Evolutionary conservation across 2,797 vertebrate genomes (phyloP).

Genomic region (Triplophysa yarkandensis): DNA sequence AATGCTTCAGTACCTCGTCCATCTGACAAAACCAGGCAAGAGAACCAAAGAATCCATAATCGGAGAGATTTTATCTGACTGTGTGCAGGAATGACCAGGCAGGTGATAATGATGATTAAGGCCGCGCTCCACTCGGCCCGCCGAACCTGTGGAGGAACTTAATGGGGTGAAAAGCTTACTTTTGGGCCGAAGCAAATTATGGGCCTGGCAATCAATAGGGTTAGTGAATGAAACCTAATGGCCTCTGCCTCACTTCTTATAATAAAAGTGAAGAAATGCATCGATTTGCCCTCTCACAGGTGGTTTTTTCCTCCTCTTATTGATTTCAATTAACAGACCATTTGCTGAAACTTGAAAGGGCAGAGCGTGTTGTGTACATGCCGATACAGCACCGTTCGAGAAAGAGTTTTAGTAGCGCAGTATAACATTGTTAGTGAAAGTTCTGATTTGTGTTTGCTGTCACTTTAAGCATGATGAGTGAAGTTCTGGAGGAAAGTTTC

Average conservation of each 20-base stretch:
- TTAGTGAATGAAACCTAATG: conserved; percentile 69
- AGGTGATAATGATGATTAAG: conserved; percentile 77
- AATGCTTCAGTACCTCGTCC: conserved; percentile 50
- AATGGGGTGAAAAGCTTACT: conserved; percentile 76
- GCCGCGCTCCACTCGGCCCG: conserved; percentile 59
- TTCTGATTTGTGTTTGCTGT: not conserved
- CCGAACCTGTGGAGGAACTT: conserved; percentile 61
- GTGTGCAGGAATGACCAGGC: conserved; percentile 62
- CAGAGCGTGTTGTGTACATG: conserved; percentile 42
- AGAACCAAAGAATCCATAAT: conserved; percentile 66
- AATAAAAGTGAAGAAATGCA: conserved; percentile 62
- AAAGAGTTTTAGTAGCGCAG: not conserved
- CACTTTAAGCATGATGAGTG: conserved; percentile 8
- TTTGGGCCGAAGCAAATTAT: conserved; percentile 75
- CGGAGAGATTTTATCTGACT: conserved; percentile 64
- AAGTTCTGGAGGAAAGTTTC: not conserved
- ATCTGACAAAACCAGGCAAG: conserved; percentile 54
- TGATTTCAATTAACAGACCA: conserved; percentile 62
- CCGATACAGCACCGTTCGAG: conserved; percentile 26
- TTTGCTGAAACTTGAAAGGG: conserved; percentile 61
- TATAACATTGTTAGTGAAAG: not conserved
- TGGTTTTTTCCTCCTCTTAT: conserved; percentile 62
- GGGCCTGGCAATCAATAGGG: conserved; percentile 68
- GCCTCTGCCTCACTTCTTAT: conserved; percentile 63
- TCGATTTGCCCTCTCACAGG: conserved; percentile 55